A percentile compares a stretch with the other conserved stretches of the same genome.
Evolutionary conservation across 2,888 invertebrate genomes (phyloP).

Genomic region (Scaptomyza polygonia): DNA sequence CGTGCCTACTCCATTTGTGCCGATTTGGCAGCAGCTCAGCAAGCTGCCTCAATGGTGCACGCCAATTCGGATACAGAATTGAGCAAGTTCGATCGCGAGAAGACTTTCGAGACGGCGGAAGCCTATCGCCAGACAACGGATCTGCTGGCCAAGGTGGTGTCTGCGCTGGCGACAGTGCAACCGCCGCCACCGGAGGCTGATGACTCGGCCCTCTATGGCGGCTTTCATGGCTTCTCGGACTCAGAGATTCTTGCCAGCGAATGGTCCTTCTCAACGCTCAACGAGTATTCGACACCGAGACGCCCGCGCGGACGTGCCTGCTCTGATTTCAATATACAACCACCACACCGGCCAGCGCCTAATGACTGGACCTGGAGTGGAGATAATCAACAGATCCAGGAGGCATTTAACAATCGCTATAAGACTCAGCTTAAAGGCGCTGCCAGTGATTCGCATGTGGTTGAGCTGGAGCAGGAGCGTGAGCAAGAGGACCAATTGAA

Average conservation of each 20-base stretch:
- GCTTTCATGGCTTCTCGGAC: conserved; percentile 89
- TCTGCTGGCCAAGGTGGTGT: conserved; percentile 90
- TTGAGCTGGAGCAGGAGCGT: conserved; percentile 69
- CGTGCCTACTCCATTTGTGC: conserved; percentile 89
- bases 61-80: conserved; percentile 92
- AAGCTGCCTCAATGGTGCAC: conserved; percentile 80
- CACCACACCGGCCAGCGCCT: conserved; percentile 65
- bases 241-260: conserved; percentile 90
- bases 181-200: conserved; percentile 84
- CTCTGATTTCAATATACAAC: conserved; percentile 85
- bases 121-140: conserved; percentile 91
- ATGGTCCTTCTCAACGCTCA: conserved; percentile 85
- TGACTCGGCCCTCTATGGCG: conserved; percentile 82
- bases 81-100: conserved; percentile 90
- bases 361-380: conserved; percentile 85
- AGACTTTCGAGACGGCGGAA: conserved; percentile 87
- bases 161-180: conserved; percentile 88
- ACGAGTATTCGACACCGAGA: conserved; percentile 78
- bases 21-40: conserved; percentile 77
- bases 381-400: conserved; percentile 84
- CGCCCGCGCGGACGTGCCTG: conserved; percentile 86
- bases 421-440: conserved; percentile 69
- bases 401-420: conserved; percentile 82
- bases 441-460: conserved; percentile 68
- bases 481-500: conserved; percentile 64